A percentile compares a stretch with the other conserved stretches of the same genome.
phyloP scores from a whole-genome alignment of 1,140 invertebrate genomes.

The Drosophila melanica region DNA sequence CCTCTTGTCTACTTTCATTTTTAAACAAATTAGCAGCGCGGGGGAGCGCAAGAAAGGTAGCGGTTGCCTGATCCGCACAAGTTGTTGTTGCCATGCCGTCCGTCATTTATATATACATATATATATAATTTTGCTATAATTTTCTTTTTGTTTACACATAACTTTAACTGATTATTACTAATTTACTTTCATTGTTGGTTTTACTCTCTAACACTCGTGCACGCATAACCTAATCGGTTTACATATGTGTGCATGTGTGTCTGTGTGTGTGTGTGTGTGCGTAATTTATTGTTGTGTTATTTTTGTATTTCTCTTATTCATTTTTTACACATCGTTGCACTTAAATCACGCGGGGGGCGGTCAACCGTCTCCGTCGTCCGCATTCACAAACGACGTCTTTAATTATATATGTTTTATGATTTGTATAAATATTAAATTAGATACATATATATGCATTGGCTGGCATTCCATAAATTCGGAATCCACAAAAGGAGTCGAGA shows the following conservation, averaged over 20 bases:
- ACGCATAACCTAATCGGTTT: conserved; percentile 32
- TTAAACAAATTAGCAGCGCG: conserved; percentile 49
- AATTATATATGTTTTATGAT: conserved; percentile 14
- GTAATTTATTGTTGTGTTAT: conserved; percentile 59
- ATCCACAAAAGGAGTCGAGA: conserved; percentile 43
- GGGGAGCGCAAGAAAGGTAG: conserved; percentile 23
- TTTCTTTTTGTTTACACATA: conserved; percentile 75
- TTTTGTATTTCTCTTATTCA: conserved; percentile 49
- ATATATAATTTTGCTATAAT: conserved; percentile 43
- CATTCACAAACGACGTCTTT: conserved; percentile 51
- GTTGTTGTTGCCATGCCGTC: conserved; percentile 35
- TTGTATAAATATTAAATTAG: conserved; percentile 20
- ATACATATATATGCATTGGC: conserved; percentile 10
- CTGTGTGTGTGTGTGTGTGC: conserved; percentile 6
- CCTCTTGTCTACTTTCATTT: conserved; percentile 79
- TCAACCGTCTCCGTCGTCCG: conserved; percentile 18
- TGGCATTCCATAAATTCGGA: conserved; percentile 21
- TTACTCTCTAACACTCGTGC: conserved; percentile 18
- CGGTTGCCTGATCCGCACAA: conserved; percentile 11
- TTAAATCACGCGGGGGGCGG: conserved; percentile 60
- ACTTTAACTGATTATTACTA: conserved; percentile 76
- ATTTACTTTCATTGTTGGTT: conserved; percentile 71
- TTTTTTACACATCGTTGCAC: conserved; percentile 74
- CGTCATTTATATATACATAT: conserved; percentile 38
- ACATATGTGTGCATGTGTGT: conserved; percentile 31